These are phyloP conservation scores for Andricus grossulariae DNA, from an alignment of 1,140 invertebrate genomes.

Conservation along the genomic window DNA sequence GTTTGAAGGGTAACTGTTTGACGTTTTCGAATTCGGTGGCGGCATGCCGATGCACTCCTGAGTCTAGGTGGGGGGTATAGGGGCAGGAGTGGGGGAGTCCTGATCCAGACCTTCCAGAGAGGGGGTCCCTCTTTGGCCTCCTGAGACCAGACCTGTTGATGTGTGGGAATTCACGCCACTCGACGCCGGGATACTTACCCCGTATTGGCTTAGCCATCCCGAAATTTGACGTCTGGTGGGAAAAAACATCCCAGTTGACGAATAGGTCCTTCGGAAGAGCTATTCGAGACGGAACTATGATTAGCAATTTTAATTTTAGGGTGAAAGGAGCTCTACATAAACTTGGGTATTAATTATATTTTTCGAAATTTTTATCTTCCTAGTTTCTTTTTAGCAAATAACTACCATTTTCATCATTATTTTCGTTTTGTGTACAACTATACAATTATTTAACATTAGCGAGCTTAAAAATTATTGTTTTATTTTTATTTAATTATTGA, in stretches of 20 bases:
- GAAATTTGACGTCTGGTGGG: constrained; percentile 25
- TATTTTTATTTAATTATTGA: no score
- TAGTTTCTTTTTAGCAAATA: no score
- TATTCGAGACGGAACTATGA: background rate
- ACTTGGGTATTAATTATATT: no score
- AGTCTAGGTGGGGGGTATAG: constrained; percentile 59
- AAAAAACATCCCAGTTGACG: constrained; percentile 18
- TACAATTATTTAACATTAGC: no score
- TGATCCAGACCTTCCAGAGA: constrained; percentile 53
- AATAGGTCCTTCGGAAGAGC: background rate
- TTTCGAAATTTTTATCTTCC: no score
- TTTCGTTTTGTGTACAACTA: no score
- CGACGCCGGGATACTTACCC: constrained; percentile 2
- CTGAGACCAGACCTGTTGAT: constrained; percentile 72
- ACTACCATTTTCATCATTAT: no score
- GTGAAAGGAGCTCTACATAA: no score
- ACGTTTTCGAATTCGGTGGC: constrained; percentile 75
- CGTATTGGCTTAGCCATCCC: background rate
- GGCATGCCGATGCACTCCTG: constrained; percentile 74
- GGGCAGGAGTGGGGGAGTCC: constrained; percentile 57
- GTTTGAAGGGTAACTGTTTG: constrained; percentile 74
- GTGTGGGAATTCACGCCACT: constrained; percentile 73
- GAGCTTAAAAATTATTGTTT: no score
- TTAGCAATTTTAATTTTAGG: constrained; percentile 15
- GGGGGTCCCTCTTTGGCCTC: constrained; percentile 57